These are phyloP conservation scores for Cydia amplana DNA, from an alignment of 1,140 invertebrate species.

Conservation along the genomic window DNA sequence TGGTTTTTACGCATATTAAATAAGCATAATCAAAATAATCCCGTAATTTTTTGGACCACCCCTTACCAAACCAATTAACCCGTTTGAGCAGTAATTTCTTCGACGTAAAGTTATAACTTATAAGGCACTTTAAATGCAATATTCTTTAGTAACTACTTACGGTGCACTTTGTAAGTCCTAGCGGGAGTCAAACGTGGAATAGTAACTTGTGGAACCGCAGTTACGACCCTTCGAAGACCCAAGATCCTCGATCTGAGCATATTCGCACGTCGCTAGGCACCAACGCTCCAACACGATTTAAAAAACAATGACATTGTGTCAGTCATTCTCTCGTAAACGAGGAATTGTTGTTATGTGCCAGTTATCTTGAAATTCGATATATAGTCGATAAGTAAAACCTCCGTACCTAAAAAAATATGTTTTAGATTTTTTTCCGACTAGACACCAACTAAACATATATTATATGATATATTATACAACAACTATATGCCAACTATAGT, in stretches of 20 bases:
- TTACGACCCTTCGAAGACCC: neutral
- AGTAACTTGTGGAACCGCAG: neutral
- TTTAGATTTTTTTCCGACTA: no score
- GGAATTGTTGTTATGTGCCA: neutral
- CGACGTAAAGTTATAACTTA: no score
- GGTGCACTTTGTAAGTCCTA: neutral
- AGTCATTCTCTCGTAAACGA: neutral
- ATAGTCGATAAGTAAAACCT: neutral
- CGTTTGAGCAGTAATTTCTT: no score
- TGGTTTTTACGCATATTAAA: no score
- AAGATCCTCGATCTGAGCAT: slow-evolving; percentile 8
- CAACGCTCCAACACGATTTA: neutral
- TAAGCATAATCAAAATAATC: no score
- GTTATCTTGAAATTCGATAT: neutral
- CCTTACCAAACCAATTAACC: no score
- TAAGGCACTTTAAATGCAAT: neutral
- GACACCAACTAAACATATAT: no score
- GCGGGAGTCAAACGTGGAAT: neutral
- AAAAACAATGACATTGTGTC: slow-evolving; percentile 2
- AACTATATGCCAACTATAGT: no score
- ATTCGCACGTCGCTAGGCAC: neutral
- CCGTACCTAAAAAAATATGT: no score
- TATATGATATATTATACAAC: no score
- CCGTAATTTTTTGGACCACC: no score
- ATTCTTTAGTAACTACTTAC: neutral